Evolutionary conservation across 1,140 invertebrate species (phyloP).

Genomic region (Ips typographus): DNA sequence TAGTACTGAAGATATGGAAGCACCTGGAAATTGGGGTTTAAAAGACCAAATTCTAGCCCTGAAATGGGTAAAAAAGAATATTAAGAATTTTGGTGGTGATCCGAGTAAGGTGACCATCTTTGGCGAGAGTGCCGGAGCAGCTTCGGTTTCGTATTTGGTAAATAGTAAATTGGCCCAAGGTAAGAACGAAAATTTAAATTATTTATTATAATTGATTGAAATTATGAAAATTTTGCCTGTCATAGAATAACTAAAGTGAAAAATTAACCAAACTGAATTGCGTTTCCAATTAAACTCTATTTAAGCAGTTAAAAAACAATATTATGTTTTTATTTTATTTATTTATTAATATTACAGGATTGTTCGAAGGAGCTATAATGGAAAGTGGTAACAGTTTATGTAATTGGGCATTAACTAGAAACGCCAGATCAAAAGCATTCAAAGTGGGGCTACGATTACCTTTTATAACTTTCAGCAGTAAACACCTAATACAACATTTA

Average conservation of each 20-base stretch:
- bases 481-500: slow-evolving; percentile 9
- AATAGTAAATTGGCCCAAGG: slow-evolving; percentile 18
- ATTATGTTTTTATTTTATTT: too few species aligned
- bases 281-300: background rate
- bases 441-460: slow-evolving; percentile 13
- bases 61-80: slow-evolving; percentile 53
- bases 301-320: background rate
- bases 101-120: slow-evolving; percentile 39
- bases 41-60: slow-evolving; percentile 54
- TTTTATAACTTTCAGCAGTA: slow-evolving; percentile 3
- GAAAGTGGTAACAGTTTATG: slow-evolving; percentile 23
- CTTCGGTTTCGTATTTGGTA: slow-evolving; percentile 29
- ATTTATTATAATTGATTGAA: background rate
- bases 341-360: background rate
- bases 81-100: slow-evolving; percentile 42
- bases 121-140: slow-evolving; percentile 35
- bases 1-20: slow-evolving; percentile 35
- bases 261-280: background rate
- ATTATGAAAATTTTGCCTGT: background rate
- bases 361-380: slow-evolving; percentile 19
- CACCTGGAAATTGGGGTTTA: slow-evolving; percentile 55
- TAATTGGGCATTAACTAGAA: background rate
- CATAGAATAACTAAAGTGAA: background rate
- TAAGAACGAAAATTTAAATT: background rate
- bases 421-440: slow-evolving; percentile 18